Conservation (phyloP, 2,797 vertebrate genomes). For the Channallabes apus region DNA sequence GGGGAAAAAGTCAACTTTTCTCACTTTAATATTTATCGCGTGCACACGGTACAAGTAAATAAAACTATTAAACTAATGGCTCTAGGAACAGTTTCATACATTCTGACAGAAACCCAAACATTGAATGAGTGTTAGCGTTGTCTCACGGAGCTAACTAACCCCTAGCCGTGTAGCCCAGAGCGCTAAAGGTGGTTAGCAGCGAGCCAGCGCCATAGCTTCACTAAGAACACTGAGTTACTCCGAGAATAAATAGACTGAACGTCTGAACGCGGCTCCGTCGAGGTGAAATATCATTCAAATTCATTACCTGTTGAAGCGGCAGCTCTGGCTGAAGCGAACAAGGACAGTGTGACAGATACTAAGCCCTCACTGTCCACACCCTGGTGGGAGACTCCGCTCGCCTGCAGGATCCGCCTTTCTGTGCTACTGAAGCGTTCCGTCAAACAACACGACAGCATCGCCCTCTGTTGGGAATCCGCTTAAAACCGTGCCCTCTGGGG, state of each 20-base stretch:
- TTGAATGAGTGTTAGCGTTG: background rate
- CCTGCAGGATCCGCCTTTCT: conserved; percentile 24
- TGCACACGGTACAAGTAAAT: background rate
- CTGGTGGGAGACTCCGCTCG: conserved; percentile 22
- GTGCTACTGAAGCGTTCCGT: background rate
- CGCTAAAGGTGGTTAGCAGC: conserved; percentile 24
- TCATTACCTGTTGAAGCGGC: conserved; percentile 46
- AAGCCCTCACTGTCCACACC: conserved; percentile 50
- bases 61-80: background rate
- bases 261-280: background rate
- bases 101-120: background rate
- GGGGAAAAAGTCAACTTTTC: background rate
- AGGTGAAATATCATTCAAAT: background rate
- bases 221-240: background rate
- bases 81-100: too few species aligned
- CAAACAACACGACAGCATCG: conserved; percentile 19
- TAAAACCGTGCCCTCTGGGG: conserved; percentile 28
- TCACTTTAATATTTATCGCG: background rate
- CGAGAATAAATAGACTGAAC: background rate
- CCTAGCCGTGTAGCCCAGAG: conserved; percentile 14
- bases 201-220: background rate
- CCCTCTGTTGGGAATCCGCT: conserved; percentile 34
- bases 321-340: conserved; percentile 16
- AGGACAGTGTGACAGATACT: conserved; percentile 37
- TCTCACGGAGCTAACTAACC: background rate